A percentile compares a stretch with the other conserved stretches of the same genome.
phyloP scores from a whole-genome alignment of 2,113 vertebrate genomes.

The Ageneiosus marmoratus region DNA sequence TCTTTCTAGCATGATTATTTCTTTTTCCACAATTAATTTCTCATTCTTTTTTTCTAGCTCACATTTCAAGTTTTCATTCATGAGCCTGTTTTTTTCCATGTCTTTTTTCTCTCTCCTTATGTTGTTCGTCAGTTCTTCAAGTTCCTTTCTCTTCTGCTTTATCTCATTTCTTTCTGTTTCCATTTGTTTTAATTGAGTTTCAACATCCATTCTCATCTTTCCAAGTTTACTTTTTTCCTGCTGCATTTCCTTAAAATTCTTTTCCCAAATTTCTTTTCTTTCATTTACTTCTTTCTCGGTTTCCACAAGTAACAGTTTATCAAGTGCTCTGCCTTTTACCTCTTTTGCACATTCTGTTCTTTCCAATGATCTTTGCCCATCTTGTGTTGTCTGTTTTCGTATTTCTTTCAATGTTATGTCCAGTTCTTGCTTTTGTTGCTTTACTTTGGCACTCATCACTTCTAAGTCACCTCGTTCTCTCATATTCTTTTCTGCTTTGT shows the following conservation, averaged over 20 bases:
- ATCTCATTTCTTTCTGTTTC: not conserved
- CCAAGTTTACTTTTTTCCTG: slow-evolving; percentile 7
- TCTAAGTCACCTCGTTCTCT: slow-evolving; percentile 46
- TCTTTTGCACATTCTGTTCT: slow-evolving; percentile 1
- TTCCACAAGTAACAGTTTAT: not conserved
- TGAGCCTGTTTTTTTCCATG: too few relatives aligned
- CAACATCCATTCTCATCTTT: slow-evolving; percentile 21
- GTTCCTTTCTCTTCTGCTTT: not conserved
- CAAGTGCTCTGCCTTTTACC: not conserved
- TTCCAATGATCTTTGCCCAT: not conserved
- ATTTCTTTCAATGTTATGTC: slow-evolving; percentile 19
- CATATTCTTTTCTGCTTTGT: slow-evolving; percentile 45
- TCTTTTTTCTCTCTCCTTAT: too few relatives aligned
- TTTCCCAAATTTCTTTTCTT: not conserved
- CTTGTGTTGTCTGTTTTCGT: slow-evolving; percentile 16
- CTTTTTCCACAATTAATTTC: not conserved
- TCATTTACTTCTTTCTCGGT: not conserved
- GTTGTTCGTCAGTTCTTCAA: not conserved
- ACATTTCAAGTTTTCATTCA: not conserved
- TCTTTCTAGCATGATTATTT: not conserved
- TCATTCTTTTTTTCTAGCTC: not conserved
- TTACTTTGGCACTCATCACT: slow-evolving; percentile 40
- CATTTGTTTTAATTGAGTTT: slow-evolving; percentile 9
- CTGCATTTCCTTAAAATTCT: not conserved
- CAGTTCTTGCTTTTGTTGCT: slow-evolving; percentile 46